These are phyloP conservation scores for Drosophila merina DNA, from an alignment of 2,888 invertebrate species.

Conservation along the genomic window DNA sequence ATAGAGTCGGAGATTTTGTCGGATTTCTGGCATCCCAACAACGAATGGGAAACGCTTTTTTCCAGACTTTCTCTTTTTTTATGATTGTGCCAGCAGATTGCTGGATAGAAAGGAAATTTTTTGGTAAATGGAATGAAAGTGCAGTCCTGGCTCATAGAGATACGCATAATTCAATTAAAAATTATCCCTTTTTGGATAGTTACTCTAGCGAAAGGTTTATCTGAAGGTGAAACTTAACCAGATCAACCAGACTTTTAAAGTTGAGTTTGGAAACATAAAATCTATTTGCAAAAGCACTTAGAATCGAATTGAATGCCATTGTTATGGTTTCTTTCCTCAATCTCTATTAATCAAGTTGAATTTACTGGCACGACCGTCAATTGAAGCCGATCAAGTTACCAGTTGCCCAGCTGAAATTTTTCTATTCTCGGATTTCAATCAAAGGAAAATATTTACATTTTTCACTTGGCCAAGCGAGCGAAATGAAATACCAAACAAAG, in stretches of 20 bases:
- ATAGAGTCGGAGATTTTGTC: constrained; percentile 30
- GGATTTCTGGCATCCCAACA: constrained; percentile 34
- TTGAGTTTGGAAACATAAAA: neutral
- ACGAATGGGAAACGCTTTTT: neutral
- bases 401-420: constrained; percentile 18
- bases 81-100: neutral
- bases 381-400: constrained; percentile 26
- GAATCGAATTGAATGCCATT: neutral
- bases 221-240: too few relatives aligned
- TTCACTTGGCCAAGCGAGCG: constrained; percentile 35
- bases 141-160: neutral
- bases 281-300: neutral
- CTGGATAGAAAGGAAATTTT: neutral
- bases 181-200: too few relatives aligned
- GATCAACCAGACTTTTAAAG: too few relatives aligned
- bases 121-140: neutral
- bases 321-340: neutral
- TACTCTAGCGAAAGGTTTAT: too few relatives aligned
- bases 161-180: too few relatives aligned
- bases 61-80: neutral
- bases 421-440: constrained; percentile 56
- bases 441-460: constrained; percentile 62
- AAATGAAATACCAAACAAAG: constrained; percentile 34
- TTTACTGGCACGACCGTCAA: constrained; percentile 4
- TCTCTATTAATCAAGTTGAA: constrained; percentile 27